Percentiles rank a stretch among this genome's conserved stretches.
Evolutionary conservation across 2,113 vertebrate species (phyloP).

Genomic region (Seriola dumerili): DNA sequence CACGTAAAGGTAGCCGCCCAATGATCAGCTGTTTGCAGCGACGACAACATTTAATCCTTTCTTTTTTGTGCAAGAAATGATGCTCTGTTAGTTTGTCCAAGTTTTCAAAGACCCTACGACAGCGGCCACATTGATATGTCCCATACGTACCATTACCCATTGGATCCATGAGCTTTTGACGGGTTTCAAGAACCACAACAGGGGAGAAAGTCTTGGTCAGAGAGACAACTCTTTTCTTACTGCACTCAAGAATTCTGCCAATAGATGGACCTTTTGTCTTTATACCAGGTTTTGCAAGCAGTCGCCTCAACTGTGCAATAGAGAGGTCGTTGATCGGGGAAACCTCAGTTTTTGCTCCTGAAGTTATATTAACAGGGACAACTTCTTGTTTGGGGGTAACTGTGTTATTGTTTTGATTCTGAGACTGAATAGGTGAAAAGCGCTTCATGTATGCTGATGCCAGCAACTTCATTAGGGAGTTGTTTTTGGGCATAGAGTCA

Average conservation of each 20-base stretch:
- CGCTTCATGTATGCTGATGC: slow-evolving; percentile 81
- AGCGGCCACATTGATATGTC: slow-evolving; percentile 82
- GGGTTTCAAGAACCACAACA: slow-evolving; percentile 86
- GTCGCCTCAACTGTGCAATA: slow-evolving; percentile 67
- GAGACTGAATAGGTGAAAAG: slow-evolving; percentile 37
- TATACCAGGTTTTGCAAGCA: slow-evolving; percentile 67
- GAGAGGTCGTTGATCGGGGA: slow-evolving; percentile 57
- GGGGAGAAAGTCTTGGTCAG: slow-evolving; percentile 83
- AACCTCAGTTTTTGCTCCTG: slow-evolving; percentile 8
- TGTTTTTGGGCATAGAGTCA: slow-evolving; percentile 53
- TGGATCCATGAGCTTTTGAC: slow-evolving; percentile 80
- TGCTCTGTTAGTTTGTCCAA: slow-evolving; percentile 82
- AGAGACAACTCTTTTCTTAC: slow-evolving; percentile 75
- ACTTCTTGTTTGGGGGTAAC: slow-evolving; percentile 73
- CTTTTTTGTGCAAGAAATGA: slow-evolving; percentile 85
- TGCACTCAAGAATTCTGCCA: slow-evolving; percentile 70
- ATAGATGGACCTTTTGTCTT: slow-evolving; percentile 75
- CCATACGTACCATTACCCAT: slow-evolving; percentile 65
- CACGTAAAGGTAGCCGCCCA: slow-evolving; percentile 73
- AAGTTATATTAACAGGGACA: slow-evolving; percentile 69
- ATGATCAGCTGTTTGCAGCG: slow-evolving; percentile 83
- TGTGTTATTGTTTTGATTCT: slow-evolving; percentile 17
- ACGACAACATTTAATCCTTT: slow-evolving; percentile 83
- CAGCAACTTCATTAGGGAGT: slow-evolving; percentile 80
- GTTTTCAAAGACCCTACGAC: slow-evolving; percentile 80